These are phyloP conservation scores for Leptinotarsa rubiginosa DNA, from an alignment of 2,888 invertebrate genomes.

Conservation along the genomic window DNA sequence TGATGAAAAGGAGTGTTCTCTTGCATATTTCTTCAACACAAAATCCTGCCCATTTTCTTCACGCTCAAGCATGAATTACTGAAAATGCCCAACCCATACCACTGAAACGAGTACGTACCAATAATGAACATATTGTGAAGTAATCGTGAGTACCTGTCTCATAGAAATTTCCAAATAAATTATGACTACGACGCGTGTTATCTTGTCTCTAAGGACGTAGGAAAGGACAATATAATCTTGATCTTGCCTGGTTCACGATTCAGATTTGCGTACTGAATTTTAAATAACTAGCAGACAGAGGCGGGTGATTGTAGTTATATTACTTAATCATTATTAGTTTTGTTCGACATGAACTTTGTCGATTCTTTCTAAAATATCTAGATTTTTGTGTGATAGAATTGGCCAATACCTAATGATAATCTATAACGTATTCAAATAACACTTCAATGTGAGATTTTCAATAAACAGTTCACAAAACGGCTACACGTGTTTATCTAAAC, in stretches of 20 bases:
- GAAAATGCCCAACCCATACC: conserved; percentile 23
- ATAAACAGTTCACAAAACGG: no score
- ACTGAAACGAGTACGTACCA: conserved; percentile 30
- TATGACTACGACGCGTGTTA: conserved; percentile 37
- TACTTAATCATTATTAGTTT: no score
- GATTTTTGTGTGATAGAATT: no score
- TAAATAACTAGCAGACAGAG: conserved; percentile 22
- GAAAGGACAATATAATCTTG: conserved; percentile 39
- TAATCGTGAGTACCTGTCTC: conserved; percentile 45
- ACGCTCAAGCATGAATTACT: not conserved
- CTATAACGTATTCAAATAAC: no score
- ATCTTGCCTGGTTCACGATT: conserved; percentile 40
- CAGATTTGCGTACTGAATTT: conserved; percentile 40
- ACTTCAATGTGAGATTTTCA: no score
- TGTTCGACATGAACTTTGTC: no score
- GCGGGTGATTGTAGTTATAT: not conserved
- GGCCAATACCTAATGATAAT: no score
- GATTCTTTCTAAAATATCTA: no score
- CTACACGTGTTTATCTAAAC: no score
- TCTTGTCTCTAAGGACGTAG: conserved; percentile 33
- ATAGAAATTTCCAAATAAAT: conserved; percentile 47
- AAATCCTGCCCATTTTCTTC: not conserved
- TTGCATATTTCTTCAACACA: conserved; percentile 9
- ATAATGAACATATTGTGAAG: conserved; percentile 44
- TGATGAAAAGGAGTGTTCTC: conserved; percentile 7